Evolutionary conservation across 1,140 invertebrate species (phyloP).

Genomic region (Hestina assimilis): DNA sequence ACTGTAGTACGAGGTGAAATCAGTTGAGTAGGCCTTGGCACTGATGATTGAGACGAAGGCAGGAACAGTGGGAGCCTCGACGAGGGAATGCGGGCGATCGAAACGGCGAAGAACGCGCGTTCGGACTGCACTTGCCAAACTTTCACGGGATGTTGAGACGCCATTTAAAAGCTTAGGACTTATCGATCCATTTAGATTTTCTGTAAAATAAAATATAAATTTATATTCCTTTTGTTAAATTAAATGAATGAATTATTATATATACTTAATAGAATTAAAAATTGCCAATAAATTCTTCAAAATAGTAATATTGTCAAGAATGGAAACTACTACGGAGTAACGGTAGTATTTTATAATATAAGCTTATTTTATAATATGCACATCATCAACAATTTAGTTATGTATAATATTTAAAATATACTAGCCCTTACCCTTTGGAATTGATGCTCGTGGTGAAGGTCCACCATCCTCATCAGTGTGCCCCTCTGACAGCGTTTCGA

Average conservation of each 20-base stretch:
- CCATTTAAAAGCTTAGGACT: slow-evolving; percentile 32
- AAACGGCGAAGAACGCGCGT: slow-evolving; percentile 40
- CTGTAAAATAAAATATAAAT: slow-evolving; percentile 34
- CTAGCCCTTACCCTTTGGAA: slow-evolving; percentile 48
- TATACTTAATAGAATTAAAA: too few relatives aligned
- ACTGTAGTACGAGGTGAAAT: slow-evolving; percentile 25
- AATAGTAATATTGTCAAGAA: too few relatives aligned
- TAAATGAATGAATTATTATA: too few relatives aligned
- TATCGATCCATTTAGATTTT: slow-evolving; percentile 40
- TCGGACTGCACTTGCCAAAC: slow-evolving; percentile 48
- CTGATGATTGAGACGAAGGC: slow-evolving; percentile 39
- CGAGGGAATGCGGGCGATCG: slow-evolving; percentile 47
- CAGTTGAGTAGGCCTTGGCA: slow-evolving; percentile 42
- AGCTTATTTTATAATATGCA: too few relatives aligned
- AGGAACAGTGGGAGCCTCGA: slow-evolving; percentile 38
- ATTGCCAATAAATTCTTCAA: too few relatives aligned
- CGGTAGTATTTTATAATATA: too few relatives aligned
- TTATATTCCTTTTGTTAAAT: neutral
- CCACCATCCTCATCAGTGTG: slow-evolving; percentile 59
- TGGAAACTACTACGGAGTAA: too few relatives aligned
- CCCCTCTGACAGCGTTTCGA: slow-evolving; percentile 62
- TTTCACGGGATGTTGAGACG: slow-evolving; percentile 38
- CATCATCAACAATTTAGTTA: too few relatives aligned
- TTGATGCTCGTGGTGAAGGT: slow-evolving; percentile 50
- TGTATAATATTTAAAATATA: too few relatives aligned